Percentiles rank a stretch among this genome's conserved stretches.
Conservation (phyloP, 2,888 invertebrate genomes). For the Ormyrus thymus region DNA sequence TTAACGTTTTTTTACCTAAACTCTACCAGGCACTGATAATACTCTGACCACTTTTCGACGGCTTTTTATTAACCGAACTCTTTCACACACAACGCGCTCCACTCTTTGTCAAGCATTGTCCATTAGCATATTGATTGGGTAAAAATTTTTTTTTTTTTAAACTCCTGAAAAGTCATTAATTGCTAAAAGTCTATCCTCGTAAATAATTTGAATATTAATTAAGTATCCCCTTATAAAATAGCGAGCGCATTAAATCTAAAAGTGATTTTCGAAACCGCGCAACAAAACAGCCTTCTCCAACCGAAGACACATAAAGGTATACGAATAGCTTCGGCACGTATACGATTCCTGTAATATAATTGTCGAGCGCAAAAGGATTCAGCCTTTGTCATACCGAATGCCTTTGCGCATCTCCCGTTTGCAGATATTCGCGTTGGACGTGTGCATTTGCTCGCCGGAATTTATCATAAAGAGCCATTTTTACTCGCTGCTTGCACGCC, state of each 20-base stretch:
- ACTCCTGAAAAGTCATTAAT: background rate
- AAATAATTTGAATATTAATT: conserved; percentile 33
- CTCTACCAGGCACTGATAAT: background rate
- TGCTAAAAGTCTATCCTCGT: background rate
- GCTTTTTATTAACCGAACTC: background rate
- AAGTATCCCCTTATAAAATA: background rate
- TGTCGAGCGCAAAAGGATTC: conserved; percentile 11
- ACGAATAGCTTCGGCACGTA: background rate
- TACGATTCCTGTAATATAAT: conserved; percentile 24
- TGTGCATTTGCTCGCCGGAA: too few species aligned
- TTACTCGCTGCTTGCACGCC: too few species aligned
- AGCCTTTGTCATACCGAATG: conserved; percentile 24
- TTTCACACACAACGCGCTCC: background rate
- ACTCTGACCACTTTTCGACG: background rate
- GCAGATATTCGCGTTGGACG: too few species aligned
- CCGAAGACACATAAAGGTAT: background rate
- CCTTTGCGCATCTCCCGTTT: background rate
- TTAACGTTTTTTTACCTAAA: too few species aligned
- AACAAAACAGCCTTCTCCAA: background rate
- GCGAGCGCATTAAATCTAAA: background rate
- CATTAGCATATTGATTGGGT: conserved; percentile 30
- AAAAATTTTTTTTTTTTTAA: conserved; percentile 8
- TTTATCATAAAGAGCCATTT: too few species aligned
- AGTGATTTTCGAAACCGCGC: conserved; percentile 16
- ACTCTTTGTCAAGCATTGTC: conserved; percentile 24